Conservation (phyloP, 2,113 vertebrate genomes). For the Oryzias woworae region DNA sequence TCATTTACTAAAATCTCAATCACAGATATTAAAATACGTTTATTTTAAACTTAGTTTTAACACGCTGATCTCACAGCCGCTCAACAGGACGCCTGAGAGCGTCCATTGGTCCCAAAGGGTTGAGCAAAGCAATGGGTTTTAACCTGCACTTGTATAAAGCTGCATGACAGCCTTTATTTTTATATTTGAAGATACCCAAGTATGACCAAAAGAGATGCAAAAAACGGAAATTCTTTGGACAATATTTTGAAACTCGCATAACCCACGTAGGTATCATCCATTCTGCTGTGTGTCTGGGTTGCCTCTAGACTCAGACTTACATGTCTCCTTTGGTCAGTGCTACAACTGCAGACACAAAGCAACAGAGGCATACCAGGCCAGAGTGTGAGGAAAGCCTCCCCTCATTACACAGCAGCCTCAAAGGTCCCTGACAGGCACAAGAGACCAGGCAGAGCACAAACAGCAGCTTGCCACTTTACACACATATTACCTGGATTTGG, state of each 20-base stretch:
- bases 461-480: conserved; percentile 54
- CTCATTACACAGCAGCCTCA: conserved; percentile 57
- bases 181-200: too few relatives aligned
- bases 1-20: too few relatives aligned
- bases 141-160: too few relatives aligned
- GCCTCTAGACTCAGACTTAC: conserved; percentile 56
- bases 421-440: conserved; percentile 43
- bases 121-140: too few relatives aligned
- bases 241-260: background rate
- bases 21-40: too few relatives aligned
- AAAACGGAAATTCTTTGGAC: background rate
- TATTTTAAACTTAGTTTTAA: too few relatives aligned
- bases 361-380: conserved; percentile 33
- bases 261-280: background rate
- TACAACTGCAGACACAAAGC: conserved; percentile 38
- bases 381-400: conserved; percentile 30
- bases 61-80: too few relatives aligned
- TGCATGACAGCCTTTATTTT: too few relatives aligned
- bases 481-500: conserved; percentile 32
- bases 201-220: too few relatives aligned
- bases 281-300: background rate
- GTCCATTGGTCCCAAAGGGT: too few relatives aligned
- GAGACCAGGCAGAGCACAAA: conserved; percentile 31
- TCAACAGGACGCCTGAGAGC: too few relatives aligned
- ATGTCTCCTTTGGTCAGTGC: conserved; percentile 58